Percentiles rank a stretch among this genome's conserved stretches.
Conservation (phyloP, 2,113 vertebrate genomes). For the Dinomys branickii region DNA sequence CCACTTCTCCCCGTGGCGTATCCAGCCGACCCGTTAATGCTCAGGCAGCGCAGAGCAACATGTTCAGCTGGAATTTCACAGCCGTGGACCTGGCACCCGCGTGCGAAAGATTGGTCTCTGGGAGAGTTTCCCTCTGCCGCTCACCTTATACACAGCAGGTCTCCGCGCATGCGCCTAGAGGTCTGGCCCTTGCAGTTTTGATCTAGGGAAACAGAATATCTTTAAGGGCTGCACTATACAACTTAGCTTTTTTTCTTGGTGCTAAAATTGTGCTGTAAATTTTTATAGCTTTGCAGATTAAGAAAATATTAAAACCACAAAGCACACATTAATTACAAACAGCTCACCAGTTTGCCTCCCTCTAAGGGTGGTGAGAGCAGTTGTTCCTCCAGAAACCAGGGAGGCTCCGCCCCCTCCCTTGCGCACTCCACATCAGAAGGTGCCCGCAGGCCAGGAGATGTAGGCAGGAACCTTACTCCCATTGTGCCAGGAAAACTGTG, state of each 20-base stretch:
- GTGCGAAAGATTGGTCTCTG: too few species aligned
- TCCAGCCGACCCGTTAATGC: too few species aligned
- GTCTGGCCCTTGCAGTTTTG: slow-evolving; percentile 31
- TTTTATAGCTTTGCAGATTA: slow-evolving; percentile 71
- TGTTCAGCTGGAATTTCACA: too few species aligned
- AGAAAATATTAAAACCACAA: slow-evolving; percentile 72
- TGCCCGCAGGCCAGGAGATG: background rate
- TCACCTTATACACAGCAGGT: too few species aligned
- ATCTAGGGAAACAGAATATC: slow-evolving; percentile 61
- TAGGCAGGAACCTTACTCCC: background rate
- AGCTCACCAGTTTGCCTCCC: slow-evolving; percentile 36
- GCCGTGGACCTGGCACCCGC: too few species aligned
- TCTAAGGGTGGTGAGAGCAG: background rate
- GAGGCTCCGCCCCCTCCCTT: slow-evolving; percentile 8
- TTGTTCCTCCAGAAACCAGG: background rate
- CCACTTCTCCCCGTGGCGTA: too few species aligned
- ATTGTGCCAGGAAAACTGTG: background rate
- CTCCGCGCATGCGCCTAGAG: too few species aligned
- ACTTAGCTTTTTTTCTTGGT: slow-evolving; percentile 35
- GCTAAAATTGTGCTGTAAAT: slow-evolving; percentile 67
- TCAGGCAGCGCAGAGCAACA: too few species aligned
- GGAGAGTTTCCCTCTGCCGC: too few species aligned
- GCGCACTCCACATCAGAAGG: background rate
- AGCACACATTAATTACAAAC: slow-evolving; percentile 70
- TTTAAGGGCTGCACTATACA: slow-evolving; percentile 12